Evolutionary conservation across 1,140 invertebrate species (phyloP), one percentile per base, ranked within the genome.

Genomic region (Tetraneura akinire): DNA sequence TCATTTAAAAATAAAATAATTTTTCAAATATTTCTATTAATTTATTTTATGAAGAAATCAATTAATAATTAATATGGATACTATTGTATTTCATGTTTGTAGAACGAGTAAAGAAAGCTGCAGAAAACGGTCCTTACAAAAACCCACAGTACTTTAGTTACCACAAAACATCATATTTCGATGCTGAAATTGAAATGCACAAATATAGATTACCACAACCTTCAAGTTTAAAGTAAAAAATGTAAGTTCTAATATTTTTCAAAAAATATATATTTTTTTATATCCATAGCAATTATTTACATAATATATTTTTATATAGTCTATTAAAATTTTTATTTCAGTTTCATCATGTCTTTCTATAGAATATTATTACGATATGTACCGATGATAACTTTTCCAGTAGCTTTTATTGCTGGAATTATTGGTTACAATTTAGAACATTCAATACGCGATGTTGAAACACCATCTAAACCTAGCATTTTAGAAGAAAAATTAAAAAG

Each of bases 61-160:
- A 37, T 37, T 37, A 37, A 37, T 37, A 37, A 4, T n/a, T n/a
- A n/a, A n/a, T 37, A 37, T 37, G 3, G 3, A 37, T 37, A 37
- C 8, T 4, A 42, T 66, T 73, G 14, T 53, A 57, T 81, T 64
- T 60, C 23, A 32, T 47, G 13, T 42, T 85, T 86, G 83, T 85
- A 86, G 88, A 90, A 5, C 90, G 94, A 74, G 91, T 92, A 9
- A 92, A 92, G 53, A 91, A 90, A 55, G 92, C 93, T 47, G 88
- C 90, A 1, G 92, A 94, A 84, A 86, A 87, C 80, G 89, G 88
- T 47, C 87, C 89, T 3, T 96, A 96, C 84, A 94, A 94, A 87
- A 93, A 94, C 83, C 92, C 93, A 0, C 94, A 96, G 86, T 96
- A 96, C 84, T 96, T 91, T 83, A 90, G 89, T 82, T 95, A 95